Evolutionary conservation across 2,797 vertebrate species (phyloP).

Genomic region (Amphiprion clarkii): DNA sequence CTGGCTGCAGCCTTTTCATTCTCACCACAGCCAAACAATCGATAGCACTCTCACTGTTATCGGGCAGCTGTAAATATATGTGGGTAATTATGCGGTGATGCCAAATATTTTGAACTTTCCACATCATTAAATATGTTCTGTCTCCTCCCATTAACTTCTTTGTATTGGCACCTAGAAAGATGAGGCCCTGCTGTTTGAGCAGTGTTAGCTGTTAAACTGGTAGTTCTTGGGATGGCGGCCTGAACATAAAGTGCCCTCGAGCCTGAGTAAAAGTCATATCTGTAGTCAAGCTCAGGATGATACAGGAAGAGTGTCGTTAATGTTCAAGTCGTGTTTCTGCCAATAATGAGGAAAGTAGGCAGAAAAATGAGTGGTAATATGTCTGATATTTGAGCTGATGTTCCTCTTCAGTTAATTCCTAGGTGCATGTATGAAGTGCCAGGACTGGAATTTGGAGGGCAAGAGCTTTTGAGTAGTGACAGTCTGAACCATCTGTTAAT

Average conservation of each 20-base stretch:
- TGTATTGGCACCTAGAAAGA: conserved; percentile 44
- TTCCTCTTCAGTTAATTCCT: not conserved
- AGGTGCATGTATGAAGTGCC: not conserved
- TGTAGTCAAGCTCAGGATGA: conserved; percentile 7
- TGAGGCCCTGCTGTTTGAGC: not conserved
- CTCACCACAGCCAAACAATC: conserved; percentile 40
- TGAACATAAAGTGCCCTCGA: conserved; percentile 1
- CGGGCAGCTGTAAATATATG: conserved; percentile 41
- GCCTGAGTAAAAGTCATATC: not conserved
- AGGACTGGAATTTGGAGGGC: not conserved
- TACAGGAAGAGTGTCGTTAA: not conserved
- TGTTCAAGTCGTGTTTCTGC: not conserved
- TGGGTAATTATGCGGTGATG: conserved; percentile 35
- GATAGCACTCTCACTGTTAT: conserved; percentile 47
- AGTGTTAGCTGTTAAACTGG: conserved; percentile 6
- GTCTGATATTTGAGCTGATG: not conserved
- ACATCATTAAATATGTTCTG: conserved; percentile 48
- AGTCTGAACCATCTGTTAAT: not conserved
- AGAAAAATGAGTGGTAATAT: not conserved
- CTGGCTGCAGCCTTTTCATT: conserved; percentile 27
- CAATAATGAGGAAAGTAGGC: too few relatives aligned
- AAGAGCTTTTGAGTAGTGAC: conserved; percentile 1
- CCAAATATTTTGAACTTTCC: conserved; percentile 50
- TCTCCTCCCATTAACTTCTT: conserved; percentile 50
- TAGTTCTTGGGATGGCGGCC: not conserved